Base-by-base conservation (phyloP, 1,140 invertebrate genomes). In the Drosophila setifemur region DNA sequence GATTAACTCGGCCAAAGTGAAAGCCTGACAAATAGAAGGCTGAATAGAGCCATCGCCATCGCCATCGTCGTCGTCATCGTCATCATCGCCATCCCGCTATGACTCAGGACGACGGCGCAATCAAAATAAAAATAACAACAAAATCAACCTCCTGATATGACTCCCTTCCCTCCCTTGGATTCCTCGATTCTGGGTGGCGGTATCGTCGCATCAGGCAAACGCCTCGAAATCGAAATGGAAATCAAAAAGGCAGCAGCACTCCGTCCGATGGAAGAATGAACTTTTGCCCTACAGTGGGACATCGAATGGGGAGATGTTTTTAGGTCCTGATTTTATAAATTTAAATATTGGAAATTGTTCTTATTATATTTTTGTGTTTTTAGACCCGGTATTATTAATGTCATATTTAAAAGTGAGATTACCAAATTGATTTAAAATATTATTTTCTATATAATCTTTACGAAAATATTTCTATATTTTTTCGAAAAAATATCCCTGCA, bases 151-250 rank as follows among this genome's bases (percentile, higher is more conserved):
- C 39, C 39, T 60, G 40, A 68, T 60, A 31, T 16, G 35, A 7
- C 47, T 28, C 48, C 45, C n/a, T n/a, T 45, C 52, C 63, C 31
- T 40, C 12, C 45, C 50, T 31, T 48, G 40, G 21, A 49, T 26
- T 37, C n/a, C n/a, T n/a, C n/a, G n/a, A n/a, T 48, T 31, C 57
- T 89, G 86, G 86, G 86, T 88, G 86, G 79, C 69, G 72, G 86
- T 89, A 88, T 88, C 86, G 79, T 79, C 78, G 70, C 85, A 88
- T 83, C 81, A 85, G 73, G 75, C 86, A 75, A 89, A 89, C 86
- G 86, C 86, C 86, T 89, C 74, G 67, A 82, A 89, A 89, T 89
- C 86, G 88, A 83, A 89, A 89, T 89, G 70, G 73, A 86, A 89
- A 89, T 89, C 86, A 89, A 89, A 89, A 89, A 89, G 86, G 86